Evolutionary conservation across 2,113 vertebrate species (phyloP).

Genomic region (Paracanthobrama guichenoti): DNA sequence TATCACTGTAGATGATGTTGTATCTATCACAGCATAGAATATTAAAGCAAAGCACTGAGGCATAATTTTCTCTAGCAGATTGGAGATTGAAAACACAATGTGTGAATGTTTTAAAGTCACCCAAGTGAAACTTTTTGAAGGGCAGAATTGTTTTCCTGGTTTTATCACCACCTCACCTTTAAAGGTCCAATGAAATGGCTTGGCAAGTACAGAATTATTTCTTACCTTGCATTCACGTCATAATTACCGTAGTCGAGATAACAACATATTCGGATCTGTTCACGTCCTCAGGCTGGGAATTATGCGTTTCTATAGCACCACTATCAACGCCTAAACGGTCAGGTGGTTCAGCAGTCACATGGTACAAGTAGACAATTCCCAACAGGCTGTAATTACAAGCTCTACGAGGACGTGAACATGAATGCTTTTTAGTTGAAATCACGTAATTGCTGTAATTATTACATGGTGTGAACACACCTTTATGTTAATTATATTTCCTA

Average conservation of each 20-base stretch:
- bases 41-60: constrained; percentile 49
- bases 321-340: too few relatives aligned
- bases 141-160: background rate
- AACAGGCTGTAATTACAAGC: too few relatives aligned
- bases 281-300: too few relatives aligned
- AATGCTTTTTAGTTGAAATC: too few relatives aligned
- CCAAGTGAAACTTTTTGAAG: constrained; percentile 11
- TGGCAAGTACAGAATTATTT: background rate
- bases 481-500: background rate
- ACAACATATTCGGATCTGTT: too few relatives aligned
- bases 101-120: constrained; percentile 27
- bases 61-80: constrained; percentile 38
- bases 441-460: too few relatives aligned
- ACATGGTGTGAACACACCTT: too few relatives aligned
- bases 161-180: background rate
- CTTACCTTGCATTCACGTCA: background rate
- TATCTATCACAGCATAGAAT: constrained; percentile 52
- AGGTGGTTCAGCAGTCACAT: too few relatives aligned
- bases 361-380: too few relatives aligned
- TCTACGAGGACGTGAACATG: too few relatives aligned
- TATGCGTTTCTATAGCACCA: too few relatives aligned
- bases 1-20: constrained; percentile 46
- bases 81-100: constrained; percentile 40
- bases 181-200: background rate
- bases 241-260: too few relatives aligned